phyloP scores from a whole-genome alignment of 2,888 invertebrate species.

The Muscina levida region DNA sequence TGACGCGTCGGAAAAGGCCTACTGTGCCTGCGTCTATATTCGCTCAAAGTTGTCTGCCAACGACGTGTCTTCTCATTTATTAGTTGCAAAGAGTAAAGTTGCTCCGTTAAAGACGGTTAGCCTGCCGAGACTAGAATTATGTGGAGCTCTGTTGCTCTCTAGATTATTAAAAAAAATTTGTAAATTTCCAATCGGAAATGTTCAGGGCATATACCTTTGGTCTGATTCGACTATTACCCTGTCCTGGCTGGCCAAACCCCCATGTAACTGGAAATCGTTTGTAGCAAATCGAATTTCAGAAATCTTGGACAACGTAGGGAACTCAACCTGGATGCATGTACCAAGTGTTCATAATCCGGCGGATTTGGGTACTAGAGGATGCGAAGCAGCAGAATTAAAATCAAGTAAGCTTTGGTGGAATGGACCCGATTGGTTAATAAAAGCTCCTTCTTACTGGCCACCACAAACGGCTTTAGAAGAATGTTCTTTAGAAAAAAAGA shows the following conservation, averaged over 20 bases:
- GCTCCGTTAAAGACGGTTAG: no score
- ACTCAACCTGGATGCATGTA: constrained; percentile 14
- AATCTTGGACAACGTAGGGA: constrained; percentile 4
- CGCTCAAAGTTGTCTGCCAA: neutral
- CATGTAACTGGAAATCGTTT: constrained; percentile 34
- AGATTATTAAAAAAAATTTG: no score
- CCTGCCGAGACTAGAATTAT: no score
- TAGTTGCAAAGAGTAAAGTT: no score
- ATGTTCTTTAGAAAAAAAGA: no score
- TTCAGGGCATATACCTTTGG: neutral
- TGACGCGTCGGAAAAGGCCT: constrained; percentile 13
- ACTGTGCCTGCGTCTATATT: constrained; percentile 21
- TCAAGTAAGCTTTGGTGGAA: neutral
- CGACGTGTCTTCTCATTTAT: no score
- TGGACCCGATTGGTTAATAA: constrained; percentile 18
- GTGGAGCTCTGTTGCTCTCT: no score
- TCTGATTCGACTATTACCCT: constrained; percentile 35
- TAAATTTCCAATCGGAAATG: no score
- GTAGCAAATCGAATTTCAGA: constrained; percentile 21
- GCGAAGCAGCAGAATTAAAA: neutral
- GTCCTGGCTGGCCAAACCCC: constrained; percentile 38
- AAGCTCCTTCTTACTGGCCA: constrained; percentile 29
- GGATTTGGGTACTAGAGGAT: constrained; percentile 20
- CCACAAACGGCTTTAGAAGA: no score
- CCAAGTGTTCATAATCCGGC: constrained; percentile 9